Percentiles rank a stretch among this genome's conserved stretches.
Evolutionary conservation across 2,113 vertebrate species (phyloP).

Genomic region (Gulo gulo): DNA sequence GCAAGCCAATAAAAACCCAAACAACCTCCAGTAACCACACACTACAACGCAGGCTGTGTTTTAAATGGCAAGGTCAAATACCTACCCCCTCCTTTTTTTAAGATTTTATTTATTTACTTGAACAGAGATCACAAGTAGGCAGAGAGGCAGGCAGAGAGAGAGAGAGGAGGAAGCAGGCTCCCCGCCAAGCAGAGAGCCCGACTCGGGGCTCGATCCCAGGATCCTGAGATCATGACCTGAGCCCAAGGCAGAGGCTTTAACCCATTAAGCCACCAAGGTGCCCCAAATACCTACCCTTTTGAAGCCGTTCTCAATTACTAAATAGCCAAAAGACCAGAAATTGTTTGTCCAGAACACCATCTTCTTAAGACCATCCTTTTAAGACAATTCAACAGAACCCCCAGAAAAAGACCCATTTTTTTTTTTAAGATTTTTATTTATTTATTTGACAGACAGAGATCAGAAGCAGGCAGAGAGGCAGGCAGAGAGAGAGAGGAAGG

Average conservation of each 20-base stretch:
- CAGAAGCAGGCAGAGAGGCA: too few species aligned
- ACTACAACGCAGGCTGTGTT: constrained; percentile 31
- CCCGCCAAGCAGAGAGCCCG: too few species aligned
- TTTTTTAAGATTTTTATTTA: background rate
- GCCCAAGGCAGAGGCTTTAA: too few species aligned
- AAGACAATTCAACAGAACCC: constrained; percentile 13
- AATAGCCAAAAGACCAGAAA: constrained; percentile 21
- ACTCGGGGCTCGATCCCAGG: too few species aligned
- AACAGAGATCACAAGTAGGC: too few species aligned
- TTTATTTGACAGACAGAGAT: too few species aligned
- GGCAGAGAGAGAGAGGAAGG: too few species aligned
- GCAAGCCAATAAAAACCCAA: constrained; percentile 52
- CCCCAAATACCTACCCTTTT: background rate
- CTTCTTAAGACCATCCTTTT: constrained; percentile 18
- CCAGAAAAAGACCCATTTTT: constrained; percentile 21
- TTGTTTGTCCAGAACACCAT: constrained; percentile 11
- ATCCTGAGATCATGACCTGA: too few species aligned
- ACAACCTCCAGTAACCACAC: constrained; percentile 38
- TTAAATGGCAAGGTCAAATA: constrained; percentile 1
- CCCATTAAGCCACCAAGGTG: too few species aligned
- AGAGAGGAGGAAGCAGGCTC: too few species aligned
- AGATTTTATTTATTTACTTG: background rate
- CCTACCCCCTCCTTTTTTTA: background rate
- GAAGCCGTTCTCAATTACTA: constrained; percentile 35
- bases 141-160: too few species aligned